Evolutionary conservation across 2,888 invertebrate genomes (phyloP), one percentile per base, ranked within the genome.

Genomic region (Hoplodrina ambigua): DNA sequence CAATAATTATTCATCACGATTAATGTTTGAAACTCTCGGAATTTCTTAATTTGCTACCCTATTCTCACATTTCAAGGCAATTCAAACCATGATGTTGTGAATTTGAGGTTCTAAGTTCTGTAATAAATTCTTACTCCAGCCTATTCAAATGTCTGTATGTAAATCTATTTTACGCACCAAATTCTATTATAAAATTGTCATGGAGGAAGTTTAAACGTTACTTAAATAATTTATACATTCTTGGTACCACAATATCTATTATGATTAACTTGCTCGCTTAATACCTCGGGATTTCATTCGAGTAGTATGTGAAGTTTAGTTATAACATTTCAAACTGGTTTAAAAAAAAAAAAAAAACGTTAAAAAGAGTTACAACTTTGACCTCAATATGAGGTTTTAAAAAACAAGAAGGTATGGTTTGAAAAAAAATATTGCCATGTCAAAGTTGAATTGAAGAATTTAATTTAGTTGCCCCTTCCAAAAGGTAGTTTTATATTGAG

Each of bases 1-100:
- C 15, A 55, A 58, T 53, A 33, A 66, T 68, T 46, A 69, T 72
- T 59, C 13, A 55, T 57, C 54, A 41, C 49, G 46, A 72, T 50
- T 56, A 19, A 41, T 53, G 56, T 53, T 52, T 37, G 19, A 13
- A 53, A 57, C n/a, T 64, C 20, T 8, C 11, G 25, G 19, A 57
- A 53, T 64, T 30, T 41, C 37, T 11, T 49, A 20, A 58, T 72
- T 57, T 49, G 15, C 15, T 49, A 30, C 54, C 30, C 4, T 54
- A 52, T 52, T 46, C n/a, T 19, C 11, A 25, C 15, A 15, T n/a
- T n/a, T 17, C 20, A 54, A 33, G 10, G 15, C 15, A 58, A 58
- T 57, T 17, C 11, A 20, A 49, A 30, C 46, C 46, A n/a, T 53
- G 52, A 8, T 4, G 11, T n/a, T 20, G 54, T 65, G 15, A 15